A percentile compares a stretch with the other conserved stretches of the same genome.
Evolutionary conservation across 2,888 invertebrate species (phyloP).

Genomic region (Theodoxus fluviatilis): DNA sequence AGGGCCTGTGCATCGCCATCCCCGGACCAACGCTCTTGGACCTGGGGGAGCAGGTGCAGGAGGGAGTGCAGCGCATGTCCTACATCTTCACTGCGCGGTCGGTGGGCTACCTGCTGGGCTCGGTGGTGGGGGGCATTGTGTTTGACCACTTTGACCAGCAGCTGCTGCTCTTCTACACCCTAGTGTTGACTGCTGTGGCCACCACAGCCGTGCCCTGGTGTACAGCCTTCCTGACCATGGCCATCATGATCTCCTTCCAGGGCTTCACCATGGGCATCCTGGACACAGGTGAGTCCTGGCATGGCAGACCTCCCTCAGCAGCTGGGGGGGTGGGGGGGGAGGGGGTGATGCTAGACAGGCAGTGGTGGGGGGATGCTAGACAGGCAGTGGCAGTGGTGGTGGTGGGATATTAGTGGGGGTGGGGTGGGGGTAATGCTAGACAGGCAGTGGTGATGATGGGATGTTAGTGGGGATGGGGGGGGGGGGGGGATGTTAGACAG

Average conservation of each 20-base stretch:
- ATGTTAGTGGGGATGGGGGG: too few species aligned
- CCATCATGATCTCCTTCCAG: slow-evolving; percentile 60
- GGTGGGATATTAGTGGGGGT: too few species aligned
- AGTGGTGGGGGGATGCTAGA: too few species aligned
- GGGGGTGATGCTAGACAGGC: too few species aligned
- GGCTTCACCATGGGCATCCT: slow-evolving; percentile 66
- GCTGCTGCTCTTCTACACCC: slow-evolving; percentile 62
- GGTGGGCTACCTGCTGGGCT: slow-evolving; percentile 65
- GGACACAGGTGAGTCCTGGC: slow-evolving; percentile 47
- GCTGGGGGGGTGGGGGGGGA: too few species aligned
- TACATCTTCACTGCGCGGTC: slow-evolving; percentile 65
- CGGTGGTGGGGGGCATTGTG: slow-evolving; percentile 62
- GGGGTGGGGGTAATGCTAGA: too few species aligned
- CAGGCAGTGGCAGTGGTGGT: too few species aligned
- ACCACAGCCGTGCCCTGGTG: slow-evolving; percentile 65
- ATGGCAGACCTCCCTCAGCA: too few species aligned
- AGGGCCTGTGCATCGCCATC: slow-evolving; percentile 67
- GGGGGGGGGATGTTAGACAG: too few species aligned
- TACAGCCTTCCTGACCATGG: slow-evolving; percentile 54
- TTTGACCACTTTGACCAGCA: slow-evolving; percentile 63
- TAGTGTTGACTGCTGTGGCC: slow-evolving; percentile 63
- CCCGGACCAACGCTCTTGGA: slow-evolving; percentile 66
- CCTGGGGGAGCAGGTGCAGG: slow-evolving; percentile 57
- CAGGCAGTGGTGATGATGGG: too few species aligned
- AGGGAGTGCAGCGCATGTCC: slow-evolving; percentile 58